Conservation (phyloP, 1,140 invertebrate species). For the Dryas iulia region DNA sequence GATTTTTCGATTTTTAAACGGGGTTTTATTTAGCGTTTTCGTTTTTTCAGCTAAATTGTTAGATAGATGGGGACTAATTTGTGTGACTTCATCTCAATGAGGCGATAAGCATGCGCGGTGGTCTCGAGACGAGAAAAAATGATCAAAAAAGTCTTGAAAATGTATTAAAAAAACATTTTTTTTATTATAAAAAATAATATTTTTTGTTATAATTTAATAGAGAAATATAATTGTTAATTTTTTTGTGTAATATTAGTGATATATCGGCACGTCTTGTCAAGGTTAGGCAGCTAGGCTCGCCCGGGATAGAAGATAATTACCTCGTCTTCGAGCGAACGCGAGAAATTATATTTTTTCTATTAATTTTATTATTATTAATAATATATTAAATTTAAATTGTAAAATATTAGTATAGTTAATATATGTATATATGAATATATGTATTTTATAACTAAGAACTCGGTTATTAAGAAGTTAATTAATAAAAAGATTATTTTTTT, state of each 20-base stretch:
- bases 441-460: too few relatives aligned
- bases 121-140: slow-evolving; percentile 32
- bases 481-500: too few relatives aligned
- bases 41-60: background rate
- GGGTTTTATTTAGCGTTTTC: background rate
- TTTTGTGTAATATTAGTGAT: background rate
- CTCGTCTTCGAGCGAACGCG: background rate
- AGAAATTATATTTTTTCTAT: background rate
- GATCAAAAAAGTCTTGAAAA: background rate
- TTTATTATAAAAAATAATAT: background rate
- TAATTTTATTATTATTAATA: too few relatives aligned
- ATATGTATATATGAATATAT: too few relatives aligned
- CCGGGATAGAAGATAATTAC: background rate
- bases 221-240: background rate
- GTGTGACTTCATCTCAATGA: slow-evolving; percentile 34
- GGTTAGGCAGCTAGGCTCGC: slow-evolving; percentile 2
- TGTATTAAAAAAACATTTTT: background rate
- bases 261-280: background rate
- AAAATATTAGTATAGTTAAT: too few relatives aligned
- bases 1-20: background rate
- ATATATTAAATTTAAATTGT: too few relatives aligned
- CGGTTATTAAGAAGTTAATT: too few relatives aligned
- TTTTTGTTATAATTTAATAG: background rate
- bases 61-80: background rate
- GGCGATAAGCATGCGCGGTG: slow-evolving; percentile 45